These are phyloP conservation scores for Cromileptes altivelis DNA, from an alignment of 2,113 vertebrate genomes.

Conservation along the genomic window DNA sequence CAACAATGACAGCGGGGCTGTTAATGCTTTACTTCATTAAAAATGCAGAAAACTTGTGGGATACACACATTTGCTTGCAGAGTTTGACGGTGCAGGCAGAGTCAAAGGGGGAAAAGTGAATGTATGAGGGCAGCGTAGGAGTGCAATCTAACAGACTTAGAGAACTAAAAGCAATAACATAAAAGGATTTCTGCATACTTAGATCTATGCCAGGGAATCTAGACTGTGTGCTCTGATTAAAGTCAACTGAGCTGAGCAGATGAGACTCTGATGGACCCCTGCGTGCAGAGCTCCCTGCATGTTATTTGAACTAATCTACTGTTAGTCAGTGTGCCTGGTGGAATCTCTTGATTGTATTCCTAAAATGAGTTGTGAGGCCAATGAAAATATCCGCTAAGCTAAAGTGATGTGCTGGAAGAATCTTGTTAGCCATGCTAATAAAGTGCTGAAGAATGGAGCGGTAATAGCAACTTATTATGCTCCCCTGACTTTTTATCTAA, in stretches of 20 bases:
- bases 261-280: constrained; percentile 24
- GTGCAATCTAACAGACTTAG: constrained; percentile 16
- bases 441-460: background rate
- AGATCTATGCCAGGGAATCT: constrained; percentile 13
- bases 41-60: constrained; percentile 9
- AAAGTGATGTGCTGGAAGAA: background rate
- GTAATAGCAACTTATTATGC: too few species aligned
- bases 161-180: constrained; percentile 36
- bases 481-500: too few species aligned
- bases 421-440: background rate
- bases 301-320: background rate
- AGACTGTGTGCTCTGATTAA: constrained; percentile 28
- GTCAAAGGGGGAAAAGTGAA: background rate
- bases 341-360: background rate
- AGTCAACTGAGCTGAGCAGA: constrained; percentile 24
- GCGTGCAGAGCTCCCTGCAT: background rate
- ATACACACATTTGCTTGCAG: background rate
- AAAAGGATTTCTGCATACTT: constrained; percentile 16
- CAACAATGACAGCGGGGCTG: constrained; percentile 7
- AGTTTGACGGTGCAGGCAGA: constrained; percentile 3
- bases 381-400: background rate
- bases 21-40: background rate
- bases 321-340: background rate
- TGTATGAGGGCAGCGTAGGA: background rate
- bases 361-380: background rate